Evolutionary conservation across 2,113 vertebrate genomes (phyloP), one percentile per base, ranked within the genome.

Genomic region (Gnathonemus longibarbis): DNA sequence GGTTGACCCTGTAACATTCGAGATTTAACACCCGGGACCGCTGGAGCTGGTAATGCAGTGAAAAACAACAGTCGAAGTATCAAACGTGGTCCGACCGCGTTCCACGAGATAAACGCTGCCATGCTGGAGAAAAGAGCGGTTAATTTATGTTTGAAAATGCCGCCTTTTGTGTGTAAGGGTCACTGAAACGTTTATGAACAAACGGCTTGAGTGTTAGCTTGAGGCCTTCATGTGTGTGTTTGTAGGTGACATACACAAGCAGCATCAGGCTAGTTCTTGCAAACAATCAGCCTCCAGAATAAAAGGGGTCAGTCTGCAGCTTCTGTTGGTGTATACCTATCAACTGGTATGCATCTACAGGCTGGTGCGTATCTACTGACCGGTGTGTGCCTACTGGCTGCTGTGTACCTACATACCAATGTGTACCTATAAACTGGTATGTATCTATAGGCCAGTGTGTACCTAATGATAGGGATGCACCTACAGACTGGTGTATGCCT

Each of bases 1-100:
- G 92, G 93, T 88, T 92, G 92, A 94, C 94, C 93, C 94, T 91
- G 93, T 91, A 94, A 87, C 70, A 27, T 88, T 92, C 88, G 31
- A 31, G 84, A 93, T 92, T 88, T 90, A 89, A 90, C 86, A 91
- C 49, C 45, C 56, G 35, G 88, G 88, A 93, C 92, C 92, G 88
- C 91, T 88, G 7, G 87, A 91, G 91, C 91, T 93, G 91, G 88
- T 74, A 35, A 87, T 90, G 88, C 91, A 90, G 88, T 88, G 50
- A 89, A 92, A 92, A 90, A 94, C 91, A 91, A 93, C 92, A 27
- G 62, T 27, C 3, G 62, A 93, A 89, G 90, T 90, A 53, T 27
- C 74, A n/a, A 87, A 46, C 74, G 58, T 58, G 4, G 53, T 52
- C 49, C 62, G 49, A 62, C 66, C 70, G 58, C 6, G 85, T 91